Percentiles rank a stretch among this genome's conserved stretches.
Evolutionary conservation across 2,113 vertebrate genomes (phyloP).

Genomic region (Grallaria varia): DNA sequence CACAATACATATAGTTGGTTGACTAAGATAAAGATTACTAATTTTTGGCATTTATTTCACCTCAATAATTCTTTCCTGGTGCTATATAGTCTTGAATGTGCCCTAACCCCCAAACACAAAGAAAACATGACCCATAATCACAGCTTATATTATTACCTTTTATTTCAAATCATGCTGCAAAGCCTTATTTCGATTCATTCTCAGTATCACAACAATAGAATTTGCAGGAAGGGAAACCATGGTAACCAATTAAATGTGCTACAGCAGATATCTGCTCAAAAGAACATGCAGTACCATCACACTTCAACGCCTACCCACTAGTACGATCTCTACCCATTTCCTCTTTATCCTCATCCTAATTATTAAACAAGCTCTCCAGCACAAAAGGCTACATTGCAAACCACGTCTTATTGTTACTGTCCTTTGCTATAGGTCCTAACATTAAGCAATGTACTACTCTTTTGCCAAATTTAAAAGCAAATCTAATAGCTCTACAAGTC

Average conservation of each 20-base stretch:
- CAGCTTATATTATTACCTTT: slow-evolving; percentile 15
- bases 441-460: slow-evolving; percentile 18
- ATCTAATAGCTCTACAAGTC: slow-evolving; percentile 37
- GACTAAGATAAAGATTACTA: neutral
- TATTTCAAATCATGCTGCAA: slow-evolving; percentile 43
- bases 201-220: slow-evolving; percentile 69
- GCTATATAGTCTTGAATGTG: neutral
- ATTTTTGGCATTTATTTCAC: slow-evolving; percentile 8
- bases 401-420: slow-evolving; percentile 16
- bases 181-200: slow-evolving; percentile 67
- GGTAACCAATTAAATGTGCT: slow-evolving; percentile 77
- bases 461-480: slow-evolving; percentile 48
- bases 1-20: neutral
- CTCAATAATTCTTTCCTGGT: neutral
- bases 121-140: slow-evolving; percentile 45
- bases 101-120: neutral
- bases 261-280: slow-evolving; percentile 71
- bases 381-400: slow-evolving; percentile 44
- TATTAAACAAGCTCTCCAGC: slow-evolving; percentile 58
- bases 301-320: slow-evolving; percentile 71
- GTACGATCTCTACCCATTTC: slow-evolving; percentile 62
- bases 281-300: slow-evolving; percentile 77
- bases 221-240: slow-evolving; percentile 79
- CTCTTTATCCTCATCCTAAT: slow-evolving; percentile 64
- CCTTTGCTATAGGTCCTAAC: slow-evolving; percentile 21